A percentile compares a stretch with the other conserved stretches of the same genome.
Conservation (phyloP, 2,113 vertebrate genomes). For the Irena cyanogastra region DNA sequence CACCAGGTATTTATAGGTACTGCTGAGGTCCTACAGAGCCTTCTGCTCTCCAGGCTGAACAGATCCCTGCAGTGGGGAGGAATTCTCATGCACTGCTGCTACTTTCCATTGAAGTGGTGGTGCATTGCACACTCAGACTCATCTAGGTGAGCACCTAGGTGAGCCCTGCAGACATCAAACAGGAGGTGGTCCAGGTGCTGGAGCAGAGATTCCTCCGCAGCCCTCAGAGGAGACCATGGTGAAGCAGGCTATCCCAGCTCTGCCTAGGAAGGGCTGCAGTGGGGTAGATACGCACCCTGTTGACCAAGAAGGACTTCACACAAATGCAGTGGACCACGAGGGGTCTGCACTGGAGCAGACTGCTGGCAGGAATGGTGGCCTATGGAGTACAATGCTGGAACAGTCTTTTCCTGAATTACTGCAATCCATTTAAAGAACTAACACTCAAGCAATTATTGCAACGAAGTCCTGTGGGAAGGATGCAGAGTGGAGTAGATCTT, state of each 20-base stretch:
- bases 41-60: not conserved
- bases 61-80: not conserved
- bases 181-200: not conserved
- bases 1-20: not conserved
- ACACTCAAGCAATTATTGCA: not conserved
- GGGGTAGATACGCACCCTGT: not conserved
- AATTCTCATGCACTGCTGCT: not conserved
- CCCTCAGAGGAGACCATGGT: too few relatives aligned
- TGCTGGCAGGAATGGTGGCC: not conserved
- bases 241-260: not conserved
- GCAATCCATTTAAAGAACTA: not conserved
- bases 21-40: not conserved
- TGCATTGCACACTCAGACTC: not conserved
- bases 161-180: not conserved
- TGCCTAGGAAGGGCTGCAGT: not conserved
- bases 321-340: too few relatives aligned
- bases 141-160: not conserved
- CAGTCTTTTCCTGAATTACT: not conserved
- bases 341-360: not conserved
- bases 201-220: not conserved
- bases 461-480: not conserved
- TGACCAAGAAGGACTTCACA: not conserved
- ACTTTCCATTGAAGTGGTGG: not conserved
- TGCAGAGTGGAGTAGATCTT: accelerated
- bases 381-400: accelerated